phyloP scores from a whole-genome alignment of 2,888 invertebrate species.

The Orthosia cruda region DNA sequence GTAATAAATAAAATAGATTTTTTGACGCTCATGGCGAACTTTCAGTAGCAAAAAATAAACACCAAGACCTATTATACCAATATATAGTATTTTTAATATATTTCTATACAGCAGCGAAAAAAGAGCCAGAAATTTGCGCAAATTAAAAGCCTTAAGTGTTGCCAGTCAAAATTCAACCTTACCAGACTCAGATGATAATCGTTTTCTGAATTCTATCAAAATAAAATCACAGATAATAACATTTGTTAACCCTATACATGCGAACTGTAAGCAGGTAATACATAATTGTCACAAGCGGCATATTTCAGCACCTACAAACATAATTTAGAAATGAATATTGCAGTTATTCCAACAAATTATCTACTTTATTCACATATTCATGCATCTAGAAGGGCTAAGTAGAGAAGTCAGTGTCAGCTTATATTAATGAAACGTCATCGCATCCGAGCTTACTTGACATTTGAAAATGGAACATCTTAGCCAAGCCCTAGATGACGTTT shows the following conservation, averaged over 20 bases:
- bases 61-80: too few species aligned
- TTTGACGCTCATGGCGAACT: too few species aligned
- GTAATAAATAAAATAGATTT: too few species aligned
- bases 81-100: too few species aligned
- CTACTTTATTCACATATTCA: conserved; percentile 14
- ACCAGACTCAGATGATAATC: too few species aligned
- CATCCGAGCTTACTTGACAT: not conserved
- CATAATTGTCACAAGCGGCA: not conserved
- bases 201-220: too few species aligned
- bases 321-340: conserved; percentile 25
- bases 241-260: conserved; percentile 8
- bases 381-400: not conserved
- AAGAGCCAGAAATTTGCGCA: too few species aligned
- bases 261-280: too few species aligned
- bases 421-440: conserved; percentile 35
- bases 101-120: too few species aligned
- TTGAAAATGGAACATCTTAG: conserved; percentile 5
- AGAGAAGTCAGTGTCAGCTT: conserved; percentile 10
- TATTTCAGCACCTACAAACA: not conserved
- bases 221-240: not conserved
- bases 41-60: too few species aligned
- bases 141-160: not conserved
- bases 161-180: not conserved
- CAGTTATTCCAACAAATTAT: not conserved
- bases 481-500: conserved; percentile 12